Percentiles rank a stretch among this genome's conserved stretches.
These are phyloP conservation scores for Octonoba sinensis DNA, from an alignment of 2,888 invertebrate genomes.

Conservation along the genomic window DNA sequence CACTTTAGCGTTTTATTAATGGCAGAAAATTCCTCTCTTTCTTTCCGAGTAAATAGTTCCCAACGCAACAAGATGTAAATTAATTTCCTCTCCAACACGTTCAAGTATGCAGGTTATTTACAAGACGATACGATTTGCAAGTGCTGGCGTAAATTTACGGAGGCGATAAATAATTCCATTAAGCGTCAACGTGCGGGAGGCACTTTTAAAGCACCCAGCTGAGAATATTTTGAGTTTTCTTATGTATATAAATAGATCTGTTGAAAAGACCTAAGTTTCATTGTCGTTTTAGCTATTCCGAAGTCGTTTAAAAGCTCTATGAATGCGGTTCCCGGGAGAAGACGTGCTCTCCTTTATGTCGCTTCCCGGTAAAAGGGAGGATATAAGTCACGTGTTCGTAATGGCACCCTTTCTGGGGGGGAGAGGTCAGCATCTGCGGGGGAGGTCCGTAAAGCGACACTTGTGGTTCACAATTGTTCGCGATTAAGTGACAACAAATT, in stretches of 20 bases:
- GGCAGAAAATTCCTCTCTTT: slow-evolving; percentile 27
- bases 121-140: background rate
- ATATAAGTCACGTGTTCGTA: slow-evolving; percentile 46
- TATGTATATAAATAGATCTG: slow-evolving; percentile 51
- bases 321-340: slow-evolving; percentile 11
- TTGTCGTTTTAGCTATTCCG: slow-evolving; percentile 34
- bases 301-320: slow-evolving; percentile 32
- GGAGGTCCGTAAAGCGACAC: background rate
- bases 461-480: slow-evolving; percentile 29
- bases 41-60: slow-evolving; percentile 39
- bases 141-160: slow-evolving; percentile 2
- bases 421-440: background rate
- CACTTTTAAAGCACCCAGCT: slow-evolving; percentile 41
- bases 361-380: slow-evolving; percentile 20
- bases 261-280: slow-evolving; percentile 18
- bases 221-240: slow-evolving; percentile 41
- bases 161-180: slow-evolving; percentile 62
- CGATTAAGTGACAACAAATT: slow-evolving; percentile 64
- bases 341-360: slow-evolving; percentile 42
- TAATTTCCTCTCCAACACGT: slow-evolving; percentile 34
- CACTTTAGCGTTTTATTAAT: slow-evolving; percentile 60
- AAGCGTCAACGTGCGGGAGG: slow-evolving; percentile 24
- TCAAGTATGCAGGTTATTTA: slow-evolving; percentile 27
- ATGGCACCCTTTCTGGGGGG: slow-evolving; percentile 8
- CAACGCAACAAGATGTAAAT: slow-evolving; percentile 61